Conservation (phyloP, 2,797 vertebrate genomes). For the Rhodeus uyekii region DNA sequence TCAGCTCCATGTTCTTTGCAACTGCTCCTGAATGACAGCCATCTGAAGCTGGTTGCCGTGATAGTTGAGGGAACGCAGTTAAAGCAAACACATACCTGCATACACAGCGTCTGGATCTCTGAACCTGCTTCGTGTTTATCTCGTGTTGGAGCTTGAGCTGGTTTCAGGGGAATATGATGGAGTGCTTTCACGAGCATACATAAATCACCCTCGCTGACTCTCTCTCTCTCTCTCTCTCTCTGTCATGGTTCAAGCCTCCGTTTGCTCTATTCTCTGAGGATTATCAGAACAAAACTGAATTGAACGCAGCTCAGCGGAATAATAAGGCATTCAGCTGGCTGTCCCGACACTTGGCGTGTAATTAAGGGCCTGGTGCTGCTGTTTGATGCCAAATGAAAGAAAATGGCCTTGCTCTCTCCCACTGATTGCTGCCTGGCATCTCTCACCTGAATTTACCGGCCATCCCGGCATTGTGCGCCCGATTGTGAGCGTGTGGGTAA, state of each 20-base stretch:
- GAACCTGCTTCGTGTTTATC: not conserved
- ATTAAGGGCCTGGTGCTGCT: slow-evolving; percentile 94
- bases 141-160: slow-evolving; percentile 3
- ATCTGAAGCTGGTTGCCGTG: not conserved
- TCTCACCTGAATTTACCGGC: slow-evolving; percentile 91
- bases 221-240: slow-evolving; percentile 61
- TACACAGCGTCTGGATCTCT: not conserved
- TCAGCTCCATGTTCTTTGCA: not conserved
- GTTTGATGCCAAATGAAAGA: slow-evolving; percentile 91
- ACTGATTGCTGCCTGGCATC: slow-evolving; percentile 93
- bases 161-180: slow-evolving; percentile 36
- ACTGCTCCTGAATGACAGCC: not conserved
- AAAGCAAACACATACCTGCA: too few species aligned
- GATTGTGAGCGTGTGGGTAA: slow-evolving; percentile 93
- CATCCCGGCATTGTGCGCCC: slow-evolving; percentile 85
- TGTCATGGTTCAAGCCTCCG: slow-evolving; percentile 60
- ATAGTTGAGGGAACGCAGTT: not conserved
- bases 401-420: slow-evolving; percentile 87
- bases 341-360: slow-evolving; percentile 88
- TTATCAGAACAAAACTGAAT: slow-evolving; percentile 86
- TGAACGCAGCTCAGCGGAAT: slow-evolving; percentile 84
- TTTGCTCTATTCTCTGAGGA: slow-evolving; percentile 72
- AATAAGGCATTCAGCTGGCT: slow-evolving; percentile 85
- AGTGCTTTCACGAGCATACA: slow-evolving; percentile 64
- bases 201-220: slow-evolving; percentile 65